These are phyloP conservation scores for Elaphurus davidianus DNA, from an alignment of 2,113 vertebrate genomes.

Conservation along the genomic window DNA sequence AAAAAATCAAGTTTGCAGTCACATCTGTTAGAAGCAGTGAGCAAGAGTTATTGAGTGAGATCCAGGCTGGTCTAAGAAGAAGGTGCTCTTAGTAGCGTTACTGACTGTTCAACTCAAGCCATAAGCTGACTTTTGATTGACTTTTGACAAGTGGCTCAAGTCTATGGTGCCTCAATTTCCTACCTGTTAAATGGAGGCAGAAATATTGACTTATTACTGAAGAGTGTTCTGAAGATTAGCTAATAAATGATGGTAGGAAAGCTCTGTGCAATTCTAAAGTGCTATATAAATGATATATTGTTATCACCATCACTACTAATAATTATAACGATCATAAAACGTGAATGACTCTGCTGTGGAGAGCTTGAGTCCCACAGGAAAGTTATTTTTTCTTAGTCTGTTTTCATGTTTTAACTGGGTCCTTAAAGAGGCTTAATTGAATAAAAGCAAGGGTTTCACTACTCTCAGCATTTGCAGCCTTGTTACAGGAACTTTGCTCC, in stretches of 20 bases:
- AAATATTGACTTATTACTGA: conserved; percentile 66
- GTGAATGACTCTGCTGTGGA: conserved; percentile 70
- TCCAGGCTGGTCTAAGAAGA: background rate
- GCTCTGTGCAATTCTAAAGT: conserved; percentile 63
- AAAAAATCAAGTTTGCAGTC: background rate
- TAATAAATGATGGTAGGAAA: conserved; percentile 69
- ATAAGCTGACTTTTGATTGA: background rate
- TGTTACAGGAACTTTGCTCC: background rate
- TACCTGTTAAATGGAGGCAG: conserved; percentile 63
- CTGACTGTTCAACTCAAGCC: background rate
- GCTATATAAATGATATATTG: conserved; percentile 74
- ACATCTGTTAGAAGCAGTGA: background rate
- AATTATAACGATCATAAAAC: conserved; percentile 76
- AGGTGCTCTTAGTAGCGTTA: background rate
- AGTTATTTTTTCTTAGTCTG: conserved; percentile 75
- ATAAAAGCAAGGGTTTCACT: conserved; percentile 11
- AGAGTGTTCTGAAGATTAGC: conserved; percentile 67
- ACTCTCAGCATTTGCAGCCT: background rate
- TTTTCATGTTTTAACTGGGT: conserved; percentile 67
- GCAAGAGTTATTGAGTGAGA: background rate
- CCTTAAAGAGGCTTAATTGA: conserved; percentile 64
- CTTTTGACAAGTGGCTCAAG: background rate
- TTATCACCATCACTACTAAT: conserved; percentile 71
- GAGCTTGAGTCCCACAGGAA: conserved; percentile 65
- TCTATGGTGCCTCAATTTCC: conserved; percentile 56